phyloP scores from a whole-genome alignment of 2,888 invertebrate species.

The Achlya flavicornis region DNA sequence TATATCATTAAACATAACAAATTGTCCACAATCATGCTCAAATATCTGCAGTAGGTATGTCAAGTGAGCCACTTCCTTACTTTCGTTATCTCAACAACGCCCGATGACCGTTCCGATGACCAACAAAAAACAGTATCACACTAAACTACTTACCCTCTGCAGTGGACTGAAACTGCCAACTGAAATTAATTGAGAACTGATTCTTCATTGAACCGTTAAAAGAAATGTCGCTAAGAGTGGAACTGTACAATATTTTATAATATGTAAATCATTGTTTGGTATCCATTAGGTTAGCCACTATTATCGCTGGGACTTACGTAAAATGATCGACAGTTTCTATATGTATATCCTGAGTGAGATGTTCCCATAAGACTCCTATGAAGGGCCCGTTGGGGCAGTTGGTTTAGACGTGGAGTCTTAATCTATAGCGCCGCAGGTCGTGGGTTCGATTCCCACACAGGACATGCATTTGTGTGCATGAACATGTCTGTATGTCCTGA shows the following conservation, averaged over 20 bases:
- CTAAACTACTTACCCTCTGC: background rate
- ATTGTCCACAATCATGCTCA: background rate
- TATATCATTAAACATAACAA: conserved; percentile 1
- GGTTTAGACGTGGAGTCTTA: no score
- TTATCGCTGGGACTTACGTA: no score
- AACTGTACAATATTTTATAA: background rate
- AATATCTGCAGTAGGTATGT: conserved; percentile 13
- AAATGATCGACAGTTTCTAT: no score
- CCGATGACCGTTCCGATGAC: conserved; percentile 33
- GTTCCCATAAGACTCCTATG: no score
- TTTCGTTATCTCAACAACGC: conserved; percentile 28
- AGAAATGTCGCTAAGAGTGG: background rate
- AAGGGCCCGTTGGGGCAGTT: no score
- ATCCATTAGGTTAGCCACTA: no score
- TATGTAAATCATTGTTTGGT: no score
- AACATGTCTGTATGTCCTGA: no score
- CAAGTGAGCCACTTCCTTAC: conserved; percentile 37
- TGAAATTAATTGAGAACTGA: background rate
- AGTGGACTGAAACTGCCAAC: background rate
- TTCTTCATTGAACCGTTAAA: background rate
- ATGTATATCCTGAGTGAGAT: no score
- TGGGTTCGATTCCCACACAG: no score
- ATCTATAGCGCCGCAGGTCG: no score
- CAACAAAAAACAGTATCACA: conserved; percentile 33
- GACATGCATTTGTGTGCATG: no score